Conservation (phyloP, 2,797 vertebrate genomes). For the Balearica regulorum region DNA sequence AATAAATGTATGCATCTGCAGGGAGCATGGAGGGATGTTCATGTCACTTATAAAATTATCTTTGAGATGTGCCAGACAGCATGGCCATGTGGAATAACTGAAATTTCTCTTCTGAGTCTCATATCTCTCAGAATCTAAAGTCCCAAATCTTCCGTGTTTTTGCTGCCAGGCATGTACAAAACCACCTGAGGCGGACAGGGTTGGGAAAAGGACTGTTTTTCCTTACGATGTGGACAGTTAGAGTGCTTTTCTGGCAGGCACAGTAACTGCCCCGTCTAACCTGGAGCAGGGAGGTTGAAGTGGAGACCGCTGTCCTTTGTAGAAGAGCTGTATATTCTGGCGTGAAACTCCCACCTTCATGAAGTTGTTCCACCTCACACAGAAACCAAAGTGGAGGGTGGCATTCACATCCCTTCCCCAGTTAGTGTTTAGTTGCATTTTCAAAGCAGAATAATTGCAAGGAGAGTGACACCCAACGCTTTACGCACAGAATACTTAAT, state of each 20-base stretch:
- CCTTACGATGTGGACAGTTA: not conserved
- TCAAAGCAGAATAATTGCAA: not conserved
- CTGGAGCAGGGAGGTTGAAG: not conserved
- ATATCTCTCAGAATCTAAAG: not conserved
- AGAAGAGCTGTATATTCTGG: not conserved
- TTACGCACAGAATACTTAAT: not conserved
- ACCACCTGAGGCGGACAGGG: not conserved
- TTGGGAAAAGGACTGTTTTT: not conserved
- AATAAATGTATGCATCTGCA: not conserved
- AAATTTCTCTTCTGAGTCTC: not conserved
- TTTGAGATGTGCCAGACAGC: not conserved
- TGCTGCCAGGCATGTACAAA: not conserved
- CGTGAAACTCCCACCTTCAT: not conserved
- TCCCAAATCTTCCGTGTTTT: not conserved
- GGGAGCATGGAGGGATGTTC: not conserved
- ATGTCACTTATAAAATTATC: not conserved
- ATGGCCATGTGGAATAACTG: not conserved
- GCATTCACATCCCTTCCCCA: not conserved
- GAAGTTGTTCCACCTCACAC: not conserved
- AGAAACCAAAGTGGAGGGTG: not conserved
- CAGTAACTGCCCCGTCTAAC: not conserved
- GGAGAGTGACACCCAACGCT: not conserved
- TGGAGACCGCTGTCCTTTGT: not conserved
- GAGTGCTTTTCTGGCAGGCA: not conserved
- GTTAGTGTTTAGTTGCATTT: not conserved